Evolutionary conservation across 2,797 vertebrate genomes (phyloP).

Genomic region (Sparidentex hasta): DNA sequence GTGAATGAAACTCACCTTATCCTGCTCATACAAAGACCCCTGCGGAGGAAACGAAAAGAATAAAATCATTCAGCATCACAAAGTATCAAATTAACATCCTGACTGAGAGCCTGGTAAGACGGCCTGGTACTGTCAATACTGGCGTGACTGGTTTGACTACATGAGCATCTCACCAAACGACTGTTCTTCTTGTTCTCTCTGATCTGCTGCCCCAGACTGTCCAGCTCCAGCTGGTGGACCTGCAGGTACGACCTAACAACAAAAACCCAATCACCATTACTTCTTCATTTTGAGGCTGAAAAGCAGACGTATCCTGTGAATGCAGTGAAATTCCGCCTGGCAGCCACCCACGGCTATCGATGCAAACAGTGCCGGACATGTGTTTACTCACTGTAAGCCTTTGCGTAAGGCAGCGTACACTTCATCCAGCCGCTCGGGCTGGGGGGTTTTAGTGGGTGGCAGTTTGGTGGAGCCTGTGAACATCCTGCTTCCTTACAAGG

Average conservation of each 20-base stretch:
- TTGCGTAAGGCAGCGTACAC: constrained; percentile 92
- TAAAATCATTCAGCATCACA: constrained; percentile 57
- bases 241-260: constrained; percentile 91
- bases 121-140: constrained; percentile 26
- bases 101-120: neutral
- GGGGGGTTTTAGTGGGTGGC: constrained; percentile 92
- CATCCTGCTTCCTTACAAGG: constrained; percentile 94
- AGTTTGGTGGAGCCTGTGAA: constrained; percentile 94
- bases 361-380: constrained; percentile 30
- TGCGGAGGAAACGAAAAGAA: constrained; percentile 47
- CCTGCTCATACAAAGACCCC: constrained; percentile 79
- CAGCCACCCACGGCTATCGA: constrained; percentile 16
- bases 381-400: constrained; percentile 91
- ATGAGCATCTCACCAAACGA: constrained; percentile 87
- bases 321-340: constrained; percentile 35
- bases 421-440: constrained; percentile 93
- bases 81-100: constrained; percentile 30
- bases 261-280: constrained; percentile 14
- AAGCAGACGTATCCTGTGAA: constrained; percentile 6
- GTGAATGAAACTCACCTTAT: constrained; percentile 77
- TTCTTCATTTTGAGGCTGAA: constrained; percentile 17
- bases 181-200: constrained; percentile 94
- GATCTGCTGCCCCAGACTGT: constrained; percentile 92
- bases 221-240: constrained; percentile 94
- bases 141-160: constrained; percentile 59